phyloP scores from a whole-genome alignment of 2,888 invertebrate genomes.

The Megalurothrips usitatus region DNA sequence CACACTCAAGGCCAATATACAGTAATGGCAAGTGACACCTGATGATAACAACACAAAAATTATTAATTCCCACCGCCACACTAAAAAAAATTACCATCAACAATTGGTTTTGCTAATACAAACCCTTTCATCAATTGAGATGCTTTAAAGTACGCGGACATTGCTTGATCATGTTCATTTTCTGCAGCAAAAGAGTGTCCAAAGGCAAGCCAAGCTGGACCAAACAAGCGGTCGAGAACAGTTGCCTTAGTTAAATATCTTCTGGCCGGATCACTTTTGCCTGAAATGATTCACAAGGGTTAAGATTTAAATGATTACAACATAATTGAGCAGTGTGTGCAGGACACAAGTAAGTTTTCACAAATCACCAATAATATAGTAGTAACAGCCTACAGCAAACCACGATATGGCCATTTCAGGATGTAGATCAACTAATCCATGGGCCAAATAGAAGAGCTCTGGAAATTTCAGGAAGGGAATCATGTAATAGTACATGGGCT shows the following conservation, averaged over 20 bases:
- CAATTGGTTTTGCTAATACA: neutral
- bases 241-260: slow-evolving; percentile 66
- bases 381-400: slow-evolving; percentile 97
- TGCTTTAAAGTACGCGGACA: slow-evolving; percentile 99
- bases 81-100: slow-evolving; percentile 21
- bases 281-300: slow-evolving; percentile 30
- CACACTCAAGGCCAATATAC: slow-evolving; percentile 96
- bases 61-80: neutral
- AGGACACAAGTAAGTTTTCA: slow-evolving; percentile 23
- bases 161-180: slow-evolving; percentile 97
- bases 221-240: slow-evolving; percentile 81
- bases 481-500: neutral
- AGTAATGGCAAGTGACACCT: slow-evolving; percentile 90
- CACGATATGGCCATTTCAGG: slow-evolving; percentile 88
- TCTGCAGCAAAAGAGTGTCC: slow-evolving; percentile 97
- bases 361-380: slow-evolving; percentile 74
- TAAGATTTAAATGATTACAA: slow-evolving; percentile 17
- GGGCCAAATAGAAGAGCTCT: slow-evolving; percentile 77
- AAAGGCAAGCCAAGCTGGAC: slow-evolving; percentile 96
- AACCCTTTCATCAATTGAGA: slow-evolving; percentile 90
- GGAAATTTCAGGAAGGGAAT: slow-evolving; percentile 32
- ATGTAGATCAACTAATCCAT: slow-evolving; percentile 87
- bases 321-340: neutral
- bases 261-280: slow-evolving; percentile 41
- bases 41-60: slow-evolving; percentile 30